Conservation (phyloP, 2,888 invertebrate species). For the Myopa testacea region DNA sequence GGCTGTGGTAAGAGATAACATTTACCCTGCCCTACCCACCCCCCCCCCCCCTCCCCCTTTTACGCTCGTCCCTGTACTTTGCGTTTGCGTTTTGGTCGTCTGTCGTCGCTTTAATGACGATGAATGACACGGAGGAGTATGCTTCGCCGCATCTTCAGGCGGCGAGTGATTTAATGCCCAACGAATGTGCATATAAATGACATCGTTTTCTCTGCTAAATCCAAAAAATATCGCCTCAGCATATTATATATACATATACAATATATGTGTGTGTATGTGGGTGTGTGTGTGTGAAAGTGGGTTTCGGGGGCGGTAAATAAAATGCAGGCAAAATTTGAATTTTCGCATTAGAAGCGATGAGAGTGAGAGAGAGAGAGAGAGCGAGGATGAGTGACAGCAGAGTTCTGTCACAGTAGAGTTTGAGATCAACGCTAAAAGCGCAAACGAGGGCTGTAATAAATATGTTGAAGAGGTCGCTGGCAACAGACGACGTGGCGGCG, state of each 20-base stretch:
- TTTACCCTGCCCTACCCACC: no score
- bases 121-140: slow-evolving; percentile 52
- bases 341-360: background rate
- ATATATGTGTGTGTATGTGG: no score
- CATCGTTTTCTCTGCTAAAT: slow-evolving; percentile 49
- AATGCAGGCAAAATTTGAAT: slow-evolving; percentile 23
- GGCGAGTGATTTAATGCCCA: slow-evolving; percentile 53
- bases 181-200: slow-evolving; percentile 54
- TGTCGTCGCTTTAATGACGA: slow-evolving; percentile 49
- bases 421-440: background rate
- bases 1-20: no score
- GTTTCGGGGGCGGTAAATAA: slow-evolving; percentile 28
- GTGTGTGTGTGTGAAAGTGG: background rate
- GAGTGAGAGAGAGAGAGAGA: background rate
- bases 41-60: no score
- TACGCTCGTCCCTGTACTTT: no score
- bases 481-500: background rate
- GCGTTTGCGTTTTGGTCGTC: background rate
- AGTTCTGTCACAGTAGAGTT: background rate
- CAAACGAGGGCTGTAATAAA: background rate
- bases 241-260: slow-evolving; percentile 15
- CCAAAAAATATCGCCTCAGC: slow-evolving; percentile 42
- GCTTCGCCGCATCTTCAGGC: slow-evolving; percentile 43
- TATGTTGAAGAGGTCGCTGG: no score
- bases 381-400: background rate